These are phyloP conservation scores for Pseudoips prasinana DNA, from an alignment of 2,888 invertebrate species.

Conservation along the genomic window DNA sequence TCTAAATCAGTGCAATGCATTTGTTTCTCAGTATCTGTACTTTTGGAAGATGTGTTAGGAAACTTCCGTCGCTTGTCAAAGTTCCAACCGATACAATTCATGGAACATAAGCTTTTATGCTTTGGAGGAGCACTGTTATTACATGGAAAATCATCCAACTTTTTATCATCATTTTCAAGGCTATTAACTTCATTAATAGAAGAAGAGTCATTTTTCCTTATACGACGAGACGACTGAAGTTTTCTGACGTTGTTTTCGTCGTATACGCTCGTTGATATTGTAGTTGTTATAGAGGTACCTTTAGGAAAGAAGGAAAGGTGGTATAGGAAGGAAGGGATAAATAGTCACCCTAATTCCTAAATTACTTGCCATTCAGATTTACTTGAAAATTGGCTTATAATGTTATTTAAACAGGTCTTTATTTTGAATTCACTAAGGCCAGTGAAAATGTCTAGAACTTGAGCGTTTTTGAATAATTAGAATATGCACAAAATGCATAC, in stretches of 20 bases:
- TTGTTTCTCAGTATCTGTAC: constrained; percentile 48
- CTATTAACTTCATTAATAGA: too few relatives aligned
- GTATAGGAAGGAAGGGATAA: constrained; percentile 3
- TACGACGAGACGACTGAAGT: constrained; percentile 1
- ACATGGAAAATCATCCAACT: constrained; percentile 3
- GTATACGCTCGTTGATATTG: too few relatives aligned
- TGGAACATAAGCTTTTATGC: constrained; percentile 46
- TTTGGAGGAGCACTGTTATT: neutral
- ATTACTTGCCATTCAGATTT: too few relatives aligned
- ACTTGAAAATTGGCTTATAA: too few relatives aligned
- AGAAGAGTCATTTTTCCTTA: too few relatives aligned
- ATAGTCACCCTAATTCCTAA: neutral
- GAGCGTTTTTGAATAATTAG: too few relatives aligned
- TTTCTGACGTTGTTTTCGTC: neutral
- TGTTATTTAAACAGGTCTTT: too few relatives aligned
- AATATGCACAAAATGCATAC: too few relatives aligned
- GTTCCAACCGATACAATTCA: constrained; percentile 47
- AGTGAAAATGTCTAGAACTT: too few relatives aligned
- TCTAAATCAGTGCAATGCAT: constrained; percentile 50
- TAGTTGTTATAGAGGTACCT: constrained; percentile 35
- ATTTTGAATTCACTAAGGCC: too few relatives aligned
- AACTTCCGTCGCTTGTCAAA: constrained; percentile 26
- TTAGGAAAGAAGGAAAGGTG: constrained; percentile 13
- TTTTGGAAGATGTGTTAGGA: constrained; percentile 27
- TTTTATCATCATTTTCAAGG: too few relatives aligned